These are phyloP conservation scores for Chrysemys picta DNA, from an alignment of 2,113 vertebrate genomes.

Conservation along the genomic window DNA sequence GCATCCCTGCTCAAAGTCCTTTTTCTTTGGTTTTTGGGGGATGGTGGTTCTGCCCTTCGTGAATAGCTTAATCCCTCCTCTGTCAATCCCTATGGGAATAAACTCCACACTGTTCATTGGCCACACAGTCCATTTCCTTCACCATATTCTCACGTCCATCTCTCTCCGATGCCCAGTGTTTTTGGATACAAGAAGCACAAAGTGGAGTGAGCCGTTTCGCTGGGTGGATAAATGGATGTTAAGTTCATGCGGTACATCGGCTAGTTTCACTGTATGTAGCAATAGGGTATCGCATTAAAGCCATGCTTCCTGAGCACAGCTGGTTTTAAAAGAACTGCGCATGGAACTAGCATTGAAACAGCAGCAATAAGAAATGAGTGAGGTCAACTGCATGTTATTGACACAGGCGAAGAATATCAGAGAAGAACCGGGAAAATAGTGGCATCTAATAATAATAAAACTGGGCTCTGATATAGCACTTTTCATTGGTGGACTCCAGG, in stretches of 20 bases:
- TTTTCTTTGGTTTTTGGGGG: neutral
- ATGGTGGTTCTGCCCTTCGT: neutral
- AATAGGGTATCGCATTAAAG: neutral
- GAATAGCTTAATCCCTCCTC: no score
- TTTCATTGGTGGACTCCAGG: neutral
- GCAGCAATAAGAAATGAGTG: neutral
- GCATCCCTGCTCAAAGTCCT: neutral
- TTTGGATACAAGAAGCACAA: neutral
- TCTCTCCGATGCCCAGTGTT: neutral
- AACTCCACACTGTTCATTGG: neutral
- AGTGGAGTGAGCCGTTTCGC: neutral
- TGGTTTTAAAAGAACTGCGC: neutral
- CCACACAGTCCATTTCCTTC: neutral
- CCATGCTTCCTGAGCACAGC: neutral
- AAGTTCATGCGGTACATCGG: no score
- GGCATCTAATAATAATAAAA: neutral
- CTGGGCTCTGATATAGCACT: neutral
- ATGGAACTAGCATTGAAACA: neutral
- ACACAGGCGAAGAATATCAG: neutral
- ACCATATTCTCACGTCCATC: neutral
- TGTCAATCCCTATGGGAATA: neutral
- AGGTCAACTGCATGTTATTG: neutral
- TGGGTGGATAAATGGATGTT: neutral
- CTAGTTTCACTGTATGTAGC: neutral
- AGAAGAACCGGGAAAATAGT: neutral